phyloP scores from a whole-genome alignment of 2,113 vertebrate genomes.

The Genyomyrus donnyi region DNA sequence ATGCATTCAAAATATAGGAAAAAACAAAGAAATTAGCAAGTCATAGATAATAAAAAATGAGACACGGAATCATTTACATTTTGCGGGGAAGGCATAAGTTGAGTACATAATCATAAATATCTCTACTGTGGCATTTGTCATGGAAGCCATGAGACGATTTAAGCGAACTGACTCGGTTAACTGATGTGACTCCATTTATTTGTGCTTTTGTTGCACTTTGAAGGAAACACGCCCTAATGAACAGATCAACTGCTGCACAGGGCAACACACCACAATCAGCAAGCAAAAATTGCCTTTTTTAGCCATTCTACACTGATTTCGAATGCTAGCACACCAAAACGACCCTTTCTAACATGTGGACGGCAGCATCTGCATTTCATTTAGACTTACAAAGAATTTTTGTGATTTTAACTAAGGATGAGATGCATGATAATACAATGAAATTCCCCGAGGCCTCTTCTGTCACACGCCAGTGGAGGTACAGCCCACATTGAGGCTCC shows the following conservation, averaged over 20 bases:
- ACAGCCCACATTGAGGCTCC: background rate
- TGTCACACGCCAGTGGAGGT: background rate
- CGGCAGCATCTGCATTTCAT: background rate
- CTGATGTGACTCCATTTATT: background rate
- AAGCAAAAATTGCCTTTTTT: background rate
- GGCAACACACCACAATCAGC: background rate
- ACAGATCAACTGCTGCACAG: background rate
- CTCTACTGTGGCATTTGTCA: background rate
- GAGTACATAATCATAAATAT: background rate
- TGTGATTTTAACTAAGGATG: background rate
- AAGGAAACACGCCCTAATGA: background rate
- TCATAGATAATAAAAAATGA: background rate
- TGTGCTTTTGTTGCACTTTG: background rate
- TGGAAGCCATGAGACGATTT: background rate
- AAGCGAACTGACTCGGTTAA: background rate
- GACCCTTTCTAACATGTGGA: background rate
- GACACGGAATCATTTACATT: background rate
- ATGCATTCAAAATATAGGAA: background rate
- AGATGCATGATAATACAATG: background rate
- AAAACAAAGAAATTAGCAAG: background rate
- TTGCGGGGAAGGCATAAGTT: background rate
- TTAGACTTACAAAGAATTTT: background rate
- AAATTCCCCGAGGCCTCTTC: background rate
- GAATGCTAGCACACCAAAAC: background rate
- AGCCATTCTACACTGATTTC: background rate